phyloP scores from a whole-genome alignment of 2,113 vertebrate species.

The Phalacrocorax pelagicus region DNA sequence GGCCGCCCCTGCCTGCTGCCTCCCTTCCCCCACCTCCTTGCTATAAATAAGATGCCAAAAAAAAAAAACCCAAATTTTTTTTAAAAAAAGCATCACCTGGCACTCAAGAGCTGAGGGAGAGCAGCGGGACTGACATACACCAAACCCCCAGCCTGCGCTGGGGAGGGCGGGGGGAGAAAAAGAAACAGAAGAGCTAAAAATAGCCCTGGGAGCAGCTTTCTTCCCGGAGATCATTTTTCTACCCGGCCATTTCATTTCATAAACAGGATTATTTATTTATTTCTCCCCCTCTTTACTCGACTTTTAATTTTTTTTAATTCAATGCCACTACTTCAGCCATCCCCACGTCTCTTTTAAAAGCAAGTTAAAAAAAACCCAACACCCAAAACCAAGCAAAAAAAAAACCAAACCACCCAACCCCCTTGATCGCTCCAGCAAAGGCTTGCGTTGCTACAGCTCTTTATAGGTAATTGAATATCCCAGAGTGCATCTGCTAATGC shows the following conservation, averaged over 20 bases:
- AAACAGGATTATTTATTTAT: constrained; percentile 5
- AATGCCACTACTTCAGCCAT: neutral
- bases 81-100: neutral
- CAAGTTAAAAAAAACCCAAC: neutral
- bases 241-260: neutral
- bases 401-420: too few relatives aligned
- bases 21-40: neutral
- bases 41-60: neutral
- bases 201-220: constrained; percentile 14
- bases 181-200: constrained; percentile 45
- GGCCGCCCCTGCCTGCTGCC: neutral
- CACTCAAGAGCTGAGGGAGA: neutral
- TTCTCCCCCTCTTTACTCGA: neutral
- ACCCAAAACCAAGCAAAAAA: neutral
- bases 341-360: neutral
- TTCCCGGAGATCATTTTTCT: constrained; percentile 4
- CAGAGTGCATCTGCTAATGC: constrained; percentile 10
- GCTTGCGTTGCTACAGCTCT: neutral
- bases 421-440: neutral
- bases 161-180: neutral
- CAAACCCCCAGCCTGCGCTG: neutral
- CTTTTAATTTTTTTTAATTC: neutral
- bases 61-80: too few relatives aligned
- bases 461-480: constrained; percentile 27
- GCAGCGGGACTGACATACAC: neutral